Evolutionary conservation across 2,797 vertebrate genomes (phyloP).

Genomic region (Sarcoramphus papa): DNA sequence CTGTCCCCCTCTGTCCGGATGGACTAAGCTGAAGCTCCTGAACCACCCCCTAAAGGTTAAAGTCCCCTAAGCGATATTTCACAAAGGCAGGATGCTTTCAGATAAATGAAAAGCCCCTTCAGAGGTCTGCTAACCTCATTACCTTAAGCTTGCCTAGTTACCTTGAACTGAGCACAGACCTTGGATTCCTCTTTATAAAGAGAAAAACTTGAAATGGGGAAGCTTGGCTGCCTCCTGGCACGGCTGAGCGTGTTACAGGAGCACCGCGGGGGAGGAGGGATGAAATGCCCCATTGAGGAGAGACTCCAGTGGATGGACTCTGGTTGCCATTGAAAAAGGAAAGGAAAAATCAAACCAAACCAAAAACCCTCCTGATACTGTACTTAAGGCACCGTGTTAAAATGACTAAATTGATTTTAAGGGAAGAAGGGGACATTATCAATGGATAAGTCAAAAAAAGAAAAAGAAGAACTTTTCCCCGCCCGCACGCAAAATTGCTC

Average conservation of each 20-base stretch:
- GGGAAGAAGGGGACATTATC: neutral
- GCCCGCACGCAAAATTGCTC: neutral
- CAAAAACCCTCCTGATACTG: neutral
- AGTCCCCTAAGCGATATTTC: accelerated
- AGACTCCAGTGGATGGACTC: neutral
- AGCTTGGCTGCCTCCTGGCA: neutral
- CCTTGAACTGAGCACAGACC: neutral
- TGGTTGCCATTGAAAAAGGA: neutral
- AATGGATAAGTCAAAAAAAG: neutral
- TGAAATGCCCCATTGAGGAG: neutral
- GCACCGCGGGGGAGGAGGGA: neutral
- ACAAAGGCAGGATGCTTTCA: neutral
- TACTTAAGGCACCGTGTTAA: neutral
- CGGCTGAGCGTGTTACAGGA: accelerated
- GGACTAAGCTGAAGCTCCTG: neutral
- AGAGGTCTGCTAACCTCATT: neutral
- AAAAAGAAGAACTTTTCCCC: neutral
- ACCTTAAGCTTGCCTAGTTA: neutral
- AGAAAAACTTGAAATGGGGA: neutral
- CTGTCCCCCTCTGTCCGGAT: accelerated
- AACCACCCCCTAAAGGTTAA: neutral
- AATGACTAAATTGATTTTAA: neutral
- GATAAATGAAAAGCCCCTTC: neutral
- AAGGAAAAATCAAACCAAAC: neutral
- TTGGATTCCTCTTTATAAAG: neutral